Evolutionary conservation across 1,140 invertebrate genomes (phyloP), one percentile per base, ranked within the genome.

Genomic region (Caenorhabditis remanei): DNA sequence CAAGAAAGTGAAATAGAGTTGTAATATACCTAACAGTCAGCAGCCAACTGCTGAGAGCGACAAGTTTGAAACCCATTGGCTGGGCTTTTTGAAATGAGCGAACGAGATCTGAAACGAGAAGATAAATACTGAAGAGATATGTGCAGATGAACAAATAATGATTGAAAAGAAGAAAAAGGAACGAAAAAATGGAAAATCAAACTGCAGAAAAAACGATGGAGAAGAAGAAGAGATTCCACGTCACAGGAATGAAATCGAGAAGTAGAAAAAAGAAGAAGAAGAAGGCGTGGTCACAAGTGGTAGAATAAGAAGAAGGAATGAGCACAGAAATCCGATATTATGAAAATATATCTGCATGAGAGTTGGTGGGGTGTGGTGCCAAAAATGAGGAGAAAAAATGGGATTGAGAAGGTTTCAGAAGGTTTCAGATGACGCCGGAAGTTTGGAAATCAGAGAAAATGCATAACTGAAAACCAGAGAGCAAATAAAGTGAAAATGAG

Each of bases 311-410:
- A 50, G 50, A 4, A 53, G 19, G 65, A 43, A 71, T 71, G 40
- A 79, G 71, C 13, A 50, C 5, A 43, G 14, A 50, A 79, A 79
- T 79, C 71, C 40, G 71, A 79, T 79, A 79, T 79, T 13, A 79
- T 79, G 71, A 79, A 79, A 79, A 79, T 53, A 79, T 79, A 79
- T 79, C 71, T 79, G 71, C 71, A 79, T 79, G 71, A 79, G 71
- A 79, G n/a, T 48, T 21, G 46, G 32, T 32, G 32, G 1, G 6
- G n/a, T 21, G 1, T 50, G 71, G 46, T 50, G 71, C 43, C 71
- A 50, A 79, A 79, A 79, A 79, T 53, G 71, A 79, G 71, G 40
- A 79, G 46, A 32, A 50, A n/a, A n/a, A 24, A 46, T 11, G 65
- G 19, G 65, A 71, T n/a, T 46, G 11, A 48, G 16, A 53, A 16